phyloP scores from a whole-genome alignment of 2,888 invertebrate species.

The Trisateles emortualis region DNA sequence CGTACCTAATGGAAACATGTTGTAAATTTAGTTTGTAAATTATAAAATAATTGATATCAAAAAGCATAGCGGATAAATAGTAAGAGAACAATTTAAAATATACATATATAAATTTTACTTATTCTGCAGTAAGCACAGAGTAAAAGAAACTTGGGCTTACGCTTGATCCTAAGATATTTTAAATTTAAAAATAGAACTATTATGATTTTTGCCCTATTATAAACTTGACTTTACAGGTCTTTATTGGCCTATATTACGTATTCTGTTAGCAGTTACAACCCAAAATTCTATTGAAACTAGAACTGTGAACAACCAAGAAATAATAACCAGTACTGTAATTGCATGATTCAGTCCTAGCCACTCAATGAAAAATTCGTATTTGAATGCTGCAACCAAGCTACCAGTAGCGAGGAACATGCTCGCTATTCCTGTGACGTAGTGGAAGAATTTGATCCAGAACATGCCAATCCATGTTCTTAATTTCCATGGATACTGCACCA shows the following conservation, averaged over 20 bases:
- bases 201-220: no score
- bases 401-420: conserved; percentile 52
- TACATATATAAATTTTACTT: no score
- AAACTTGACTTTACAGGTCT: not conserved
- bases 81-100: no score
- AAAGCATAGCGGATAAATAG: no score
- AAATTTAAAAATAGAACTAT: no score
- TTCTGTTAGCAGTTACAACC: conserved; percentile 27
- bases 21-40: no score
- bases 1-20: no score
- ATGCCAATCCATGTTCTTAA: conserved; percentile 30
- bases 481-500: conserved; percentile 45
- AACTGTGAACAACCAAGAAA: conserved; percentile 50
- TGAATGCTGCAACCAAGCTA: conserved; percentile 53
- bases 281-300: conserved; percentile 55
- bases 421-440: conserved; percentile 52
- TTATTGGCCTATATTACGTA: not conserved
- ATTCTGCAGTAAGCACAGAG: no score
- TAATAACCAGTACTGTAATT: conserved; percentile 25
- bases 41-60: no score
- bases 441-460: conserved; percentile 47
- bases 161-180: no score
- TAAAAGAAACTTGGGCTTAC: no score
- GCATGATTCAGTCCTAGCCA: conserved; percentile 51
- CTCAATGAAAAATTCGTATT: conserved; percentile 46